A percentile compares a stretch with the other conserved stretches of the same genome.
Conservation (phyloP, 2,797 vertebrate species). For the Scolopax rusticola region DNA sequence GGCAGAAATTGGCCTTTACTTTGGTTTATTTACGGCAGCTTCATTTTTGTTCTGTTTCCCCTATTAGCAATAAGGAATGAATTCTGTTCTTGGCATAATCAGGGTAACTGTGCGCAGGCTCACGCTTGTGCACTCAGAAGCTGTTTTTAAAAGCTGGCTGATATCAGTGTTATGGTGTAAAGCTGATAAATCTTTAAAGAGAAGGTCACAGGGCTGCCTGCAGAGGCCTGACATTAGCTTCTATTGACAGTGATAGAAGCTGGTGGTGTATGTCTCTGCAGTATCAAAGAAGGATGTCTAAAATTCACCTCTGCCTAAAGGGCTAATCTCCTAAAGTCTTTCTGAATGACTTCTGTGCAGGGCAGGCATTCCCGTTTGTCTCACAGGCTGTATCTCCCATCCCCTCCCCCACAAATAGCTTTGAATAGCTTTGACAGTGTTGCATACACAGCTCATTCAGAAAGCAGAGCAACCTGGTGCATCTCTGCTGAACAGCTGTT, state of each 20-base stretch:
- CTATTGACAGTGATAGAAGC: background rate
- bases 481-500: background rate
- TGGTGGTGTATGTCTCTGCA: background rate
- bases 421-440: background rate
- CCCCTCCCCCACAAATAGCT: background rate
- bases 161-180: background rate
- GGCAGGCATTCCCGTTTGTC: background rate
- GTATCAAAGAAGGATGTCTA: background rate
- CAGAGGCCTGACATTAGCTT: background rate
- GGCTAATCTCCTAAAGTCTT: background rate
- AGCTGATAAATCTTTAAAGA: constrained; percentile 17
- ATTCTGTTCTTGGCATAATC: constrained; percentile 4
- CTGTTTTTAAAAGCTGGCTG: constrained; percentile 6
- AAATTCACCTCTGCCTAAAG: background rate
- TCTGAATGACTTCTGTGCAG: background rate
- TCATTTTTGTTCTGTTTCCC: background rate
- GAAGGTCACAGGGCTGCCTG: constrained; percentile 13
- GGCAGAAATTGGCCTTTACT: background rate
- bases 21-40: background rate
- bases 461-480: background rate
- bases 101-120: background rate
- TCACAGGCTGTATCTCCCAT: background rate
- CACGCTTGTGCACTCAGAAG: background rate
- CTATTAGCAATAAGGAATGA: background rate
- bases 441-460: background rate